Percentiles rank a stretch among this genome's conserved stretches.
Conservation (phyloP, 2,888 invertebrate species). For the Exocentrus adspersus region DNA sequence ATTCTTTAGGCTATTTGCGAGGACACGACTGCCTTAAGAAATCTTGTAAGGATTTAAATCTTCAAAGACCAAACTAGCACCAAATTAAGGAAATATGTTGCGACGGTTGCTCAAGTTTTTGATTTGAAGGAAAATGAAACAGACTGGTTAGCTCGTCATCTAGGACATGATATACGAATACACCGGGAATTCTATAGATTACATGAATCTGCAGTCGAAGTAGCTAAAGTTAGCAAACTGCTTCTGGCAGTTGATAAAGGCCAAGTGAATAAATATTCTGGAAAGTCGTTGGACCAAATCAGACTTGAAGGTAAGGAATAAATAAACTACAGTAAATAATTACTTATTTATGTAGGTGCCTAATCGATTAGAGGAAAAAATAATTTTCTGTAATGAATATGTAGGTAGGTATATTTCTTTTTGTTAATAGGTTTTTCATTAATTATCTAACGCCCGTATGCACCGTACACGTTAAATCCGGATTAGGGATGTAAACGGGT, state of each 20-base stretch:
- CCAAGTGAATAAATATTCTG: slow-evolving; percentile 32
- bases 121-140: slow-evolving; percentile 41
- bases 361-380: too few relatives aligned
- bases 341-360: too few relatives aligned
- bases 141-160: slow-evolving; percentile 29
- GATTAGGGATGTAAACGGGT: too few relatives aligned
- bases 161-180: slow-evolving; percentile 37
- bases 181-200: slow-evolving; percentile 43
- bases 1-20: slow-evolving; percentile 2
- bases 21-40: too few relatives aligned
- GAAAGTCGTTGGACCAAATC: slow-evolving; percentile 30
- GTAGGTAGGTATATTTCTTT: too few relatives aligned
- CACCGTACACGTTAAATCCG: too few relatives aligned
- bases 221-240: slow-evolving; percentile 42
- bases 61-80: slow-evolving; percentile 19
- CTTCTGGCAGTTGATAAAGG: slow-evolving; percentile 39
- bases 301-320: too few relatives aligned
- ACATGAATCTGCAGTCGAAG: slow-evolving; percentile 41
- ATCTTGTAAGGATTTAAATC: slow-evolving; percentile 12
- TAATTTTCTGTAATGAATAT: too few relatives aligned
- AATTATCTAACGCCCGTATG: too few relatives aligned
- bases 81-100: slow-evolving; percentile 42
- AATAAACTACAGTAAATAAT: too few relatives aligned
- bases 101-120: slow-evolving; percentile 43
- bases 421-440: too few relatives aligned